Evolutionary conservation across 2,888 invertebrate genomes (phyloP), one percentile per base, ranked within the genome.

Genomic region (Andrena dorsata): DNA sequence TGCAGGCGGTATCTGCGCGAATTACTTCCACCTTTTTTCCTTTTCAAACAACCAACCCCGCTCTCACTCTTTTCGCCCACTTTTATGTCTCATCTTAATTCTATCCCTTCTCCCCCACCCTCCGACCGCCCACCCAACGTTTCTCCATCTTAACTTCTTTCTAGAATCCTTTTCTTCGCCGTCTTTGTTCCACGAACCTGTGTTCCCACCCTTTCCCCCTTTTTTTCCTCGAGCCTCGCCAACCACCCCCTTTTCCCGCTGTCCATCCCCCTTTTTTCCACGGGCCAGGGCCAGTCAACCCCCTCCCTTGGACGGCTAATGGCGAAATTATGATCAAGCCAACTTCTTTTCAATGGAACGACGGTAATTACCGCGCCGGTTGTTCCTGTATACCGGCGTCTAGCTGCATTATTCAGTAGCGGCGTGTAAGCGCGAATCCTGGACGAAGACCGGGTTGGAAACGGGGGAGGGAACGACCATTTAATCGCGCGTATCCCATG

Each of bases 281-380:
- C 26, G 20, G 56, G 56, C 47, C 26, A 51, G 20, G 20, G 70
- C 66, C 65, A 49, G 53, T 16, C 47, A 8, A n/a, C 41, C 23
- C 16, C 30, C 20, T 68, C n/a, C 47, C 41, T 23, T 76, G 75
- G 71, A 7, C 66, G 69, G 81, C 84, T 90, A 89, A 90, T 88
- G 89, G 87, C 85, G 80, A 85, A 90, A 90, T 90, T 90, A 88
- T 89, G 90, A 90, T 89, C 85, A 84, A 86, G 83, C 85, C 83
- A 83, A 87, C 84, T 90, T 90, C 87, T 89, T 89, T 90, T 90
- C 89, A 89, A 90, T 89, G 87, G 86, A 87, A 89, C 88, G 83
- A 88, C 77, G 90, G 88, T 90, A 90, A 90, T 90, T 90, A 90
- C 88, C 85, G 84, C 76, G 80, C 76, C 82, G 88, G 80, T 85